Evolutionary conservation across 1,140 invertebrate species (phyloP).

Genomic region (Anoplophora glabripennis): DNA sequence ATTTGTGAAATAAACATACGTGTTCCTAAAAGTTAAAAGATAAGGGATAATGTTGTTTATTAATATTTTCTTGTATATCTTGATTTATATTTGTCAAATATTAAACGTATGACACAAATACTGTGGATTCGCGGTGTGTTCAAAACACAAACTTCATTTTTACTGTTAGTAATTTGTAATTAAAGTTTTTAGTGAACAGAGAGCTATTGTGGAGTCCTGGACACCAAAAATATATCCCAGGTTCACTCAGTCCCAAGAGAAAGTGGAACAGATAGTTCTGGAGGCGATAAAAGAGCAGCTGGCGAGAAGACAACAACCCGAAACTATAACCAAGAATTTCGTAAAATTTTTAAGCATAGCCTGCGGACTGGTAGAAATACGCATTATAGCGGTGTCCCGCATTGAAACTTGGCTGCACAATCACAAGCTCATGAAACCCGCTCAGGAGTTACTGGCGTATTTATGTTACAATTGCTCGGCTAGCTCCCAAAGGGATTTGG

Average conservation of each 20-base stretch:
- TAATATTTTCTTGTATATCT: constrained; percentile 2
- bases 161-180: not conserved
- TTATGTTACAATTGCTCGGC: constrained; percentile 86
- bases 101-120: not conserved
- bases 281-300: constrained; percentile 87
- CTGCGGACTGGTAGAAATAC: constrained; percentile 82
- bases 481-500: constrained; percentile 76
- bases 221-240: constrained; percentile 54
- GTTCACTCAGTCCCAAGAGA: constrained; percentile 63
- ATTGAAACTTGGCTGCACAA: constrained; percentile 95
- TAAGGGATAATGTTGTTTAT: too few relatives aligned
- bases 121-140: not conserved
- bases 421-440: constrained; percentile 85
- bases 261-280: constrained; percentile 77
- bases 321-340: constrained; percentile 84
- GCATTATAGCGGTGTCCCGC: constrained; percentile 75
- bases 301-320: constrained; percentile 76
- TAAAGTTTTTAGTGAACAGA: constrained; percentile 50
- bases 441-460: constrained; percentile 91
- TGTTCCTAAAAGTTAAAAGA: too few relatives aligned
- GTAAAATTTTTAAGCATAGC: constrained; percentile 79
- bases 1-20: too few relatives aligned
- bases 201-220: constrained; percentile 45
- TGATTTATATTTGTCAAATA: constrained; percentile 10
- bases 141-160: too few relatives aligned